These are phyloP conservation scores for Nothoprocta perdicaria DNA, from an alignment of 2,113 vertebrate species.

Conservation along the genomic window DNA sequence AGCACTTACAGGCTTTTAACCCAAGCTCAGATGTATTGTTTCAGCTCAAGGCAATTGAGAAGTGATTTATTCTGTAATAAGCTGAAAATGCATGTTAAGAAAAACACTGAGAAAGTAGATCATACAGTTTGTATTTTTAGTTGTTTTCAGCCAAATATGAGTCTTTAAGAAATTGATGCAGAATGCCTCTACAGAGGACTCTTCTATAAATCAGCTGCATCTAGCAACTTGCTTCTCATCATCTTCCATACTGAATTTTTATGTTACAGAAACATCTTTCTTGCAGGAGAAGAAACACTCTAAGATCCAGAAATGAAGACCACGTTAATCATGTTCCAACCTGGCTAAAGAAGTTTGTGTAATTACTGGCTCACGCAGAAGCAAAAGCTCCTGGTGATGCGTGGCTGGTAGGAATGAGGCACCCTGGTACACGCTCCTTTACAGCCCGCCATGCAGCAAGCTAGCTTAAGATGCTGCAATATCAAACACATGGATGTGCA, in stretches of 20 bases:
- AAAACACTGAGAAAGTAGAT: slow-evolving; percentile 66
- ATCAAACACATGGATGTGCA: slow-evolving; percentile 57
- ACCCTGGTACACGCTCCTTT: neutral
- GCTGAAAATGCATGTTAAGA: slow-evolving; percentile 65
- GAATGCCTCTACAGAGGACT: neutral
- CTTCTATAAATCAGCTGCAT: neutral
- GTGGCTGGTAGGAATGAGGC: neutral
- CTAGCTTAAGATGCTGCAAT: slow-evolving; percentile 51
- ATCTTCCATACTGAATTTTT: neutral
- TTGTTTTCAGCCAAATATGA: neutral
- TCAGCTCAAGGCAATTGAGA: slow-evolving; percentile 79
- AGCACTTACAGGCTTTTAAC: slow-evolving; percentile 84
- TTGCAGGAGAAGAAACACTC: neutral
- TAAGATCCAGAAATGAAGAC: neutral
- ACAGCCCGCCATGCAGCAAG: neutral
- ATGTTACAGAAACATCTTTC: neutral
- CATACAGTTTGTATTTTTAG: slow-evolving; percentile 42
- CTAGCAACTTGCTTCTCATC: neutral
- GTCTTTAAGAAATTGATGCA: neutral
- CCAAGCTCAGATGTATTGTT: slow-evolving; percentile 77
- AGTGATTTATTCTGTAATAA: slow-evolving; percentile 78
- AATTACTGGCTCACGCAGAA: neutral
- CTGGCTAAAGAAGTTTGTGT: neutral
- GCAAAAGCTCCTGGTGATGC: neutral
- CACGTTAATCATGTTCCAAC: neutral